Evolutionary conservation across 2,113 vertebrate species (phyloP), one percentile per base, ranked within the genome.

Genomic region (Thymallus thymallus): DNA sequence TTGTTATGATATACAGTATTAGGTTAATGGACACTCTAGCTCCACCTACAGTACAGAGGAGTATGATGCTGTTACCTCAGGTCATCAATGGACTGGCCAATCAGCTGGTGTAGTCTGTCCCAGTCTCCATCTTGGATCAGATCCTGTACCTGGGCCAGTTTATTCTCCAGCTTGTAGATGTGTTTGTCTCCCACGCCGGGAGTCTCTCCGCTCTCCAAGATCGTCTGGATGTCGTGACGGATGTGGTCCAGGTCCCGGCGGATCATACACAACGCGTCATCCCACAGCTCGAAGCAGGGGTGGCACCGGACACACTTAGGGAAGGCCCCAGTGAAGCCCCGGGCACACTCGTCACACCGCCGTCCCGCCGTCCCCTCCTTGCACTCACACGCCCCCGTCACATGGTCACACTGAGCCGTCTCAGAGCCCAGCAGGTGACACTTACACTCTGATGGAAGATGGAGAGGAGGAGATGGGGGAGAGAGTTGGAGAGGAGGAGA

Each of bases 241-340:
- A 95, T 78, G 63, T 32, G 78, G 0, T 67, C 90, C 80, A 96
- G 86, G 72, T 90, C 63, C 0, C 87, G 76, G 45, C 0, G 81
- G 2, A 96, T 77, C 78, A 88, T 84, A 75, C 78, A 88, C 68
- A 96, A 65, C 0, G 68, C 46, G 0, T 78, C 81, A 22, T 96
- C 94, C 95, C 95, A 96, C 68, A 78, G 92, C 75, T 89, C 81
- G 20, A 97, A 98, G 90, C 95, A 97, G 30, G 91, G 83, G 75
- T 95, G 95, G 84, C 95, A 97, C 51, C 81, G 86, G 0, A 66
- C 82, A 61, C 95, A 96, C 5, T 26, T 79, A 3, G 95, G 95
- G 69, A 95, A 98, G 16, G 56, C 71, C 2, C 94, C 92, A 0
- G 88, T 91, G 92, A 92, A 96, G 46, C 95, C 93, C 0, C 90